Evolutionary conservation across 2,888 invertebrate genomes (phyloP).

Genomic region (Xylota segnis): DNA sequence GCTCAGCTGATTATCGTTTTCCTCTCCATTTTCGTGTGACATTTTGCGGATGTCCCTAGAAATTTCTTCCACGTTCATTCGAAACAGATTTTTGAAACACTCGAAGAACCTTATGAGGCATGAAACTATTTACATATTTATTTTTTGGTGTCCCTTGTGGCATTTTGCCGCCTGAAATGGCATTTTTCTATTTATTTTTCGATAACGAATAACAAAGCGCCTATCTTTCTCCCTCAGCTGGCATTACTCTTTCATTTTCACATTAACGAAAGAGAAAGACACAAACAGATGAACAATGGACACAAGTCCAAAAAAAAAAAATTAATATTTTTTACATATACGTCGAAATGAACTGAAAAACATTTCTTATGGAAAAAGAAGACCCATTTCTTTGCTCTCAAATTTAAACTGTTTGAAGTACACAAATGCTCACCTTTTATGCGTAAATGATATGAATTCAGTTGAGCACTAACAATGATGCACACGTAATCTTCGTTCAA

Average conservation of each 20-base stretch:
- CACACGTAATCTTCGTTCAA: slow-evolving; percentile 16
- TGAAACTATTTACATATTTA: neutral
- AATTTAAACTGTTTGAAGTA: neutral
- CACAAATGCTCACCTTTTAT: neutral
- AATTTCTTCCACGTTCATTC: neutral
- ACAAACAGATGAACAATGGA: slow-evolving; percentile 38
- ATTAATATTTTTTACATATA: slow-evolving; percentile 23
- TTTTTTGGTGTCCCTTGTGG: neutral
- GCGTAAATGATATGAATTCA: neutral
- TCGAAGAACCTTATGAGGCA: neutral
- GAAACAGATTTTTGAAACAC: neutral
- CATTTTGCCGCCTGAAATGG: neutral
- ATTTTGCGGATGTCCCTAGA: neutral
- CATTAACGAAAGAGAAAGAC: slow-evolving; percentile 14
- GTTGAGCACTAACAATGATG: neutral
- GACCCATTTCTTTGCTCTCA: neutral
- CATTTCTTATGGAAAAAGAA: neutral
- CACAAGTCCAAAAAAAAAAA: neutral
- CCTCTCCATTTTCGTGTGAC: slow-evolving; percentile 4
- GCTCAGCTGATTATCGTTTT: slow-evolving; percentile 63
- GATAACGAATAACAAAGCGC: slow-evolving; percentile 17
- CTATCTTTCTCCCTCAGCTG: slow-evolving; percentile 21
- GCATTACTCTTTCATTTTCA: slow-evolving; percentile 29
- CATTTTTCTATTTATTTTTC: neutral
- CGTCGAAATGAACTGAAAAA: neutral